phyloP scores from a whole-genome alignment of 2,113 vertebrate genomes.

The Xiphophorus couchianus region DNA sequence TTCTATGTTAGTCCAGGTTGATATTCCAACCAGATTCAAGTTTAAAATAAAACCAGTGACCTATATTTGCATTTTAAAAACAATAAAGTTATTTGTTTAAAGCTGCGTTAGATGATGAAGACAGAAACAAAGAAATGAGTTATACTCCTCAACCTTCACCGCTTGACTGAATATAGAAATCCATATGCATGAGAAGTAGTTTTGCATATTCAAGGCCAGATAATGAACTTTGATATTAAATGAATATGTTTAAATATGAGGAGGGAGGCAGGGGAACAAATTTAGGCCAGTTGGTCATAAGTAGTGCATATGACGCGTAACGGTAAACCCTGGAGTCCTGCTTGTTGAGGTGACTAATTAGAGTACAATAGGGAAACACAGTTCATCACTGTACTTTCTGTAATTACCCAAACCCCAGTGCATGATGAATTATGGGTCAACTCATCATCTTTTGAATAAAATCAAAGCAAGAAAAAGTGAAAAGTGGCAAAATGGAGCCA shows the following conservation, averaged over 20 bases:
- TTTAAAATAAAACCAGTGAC: neutral
- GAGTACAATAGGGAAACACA: constrained; percentile 55
- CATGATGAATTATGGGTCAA: constrained; percentile 25
- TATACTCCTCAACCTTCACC: neutral
- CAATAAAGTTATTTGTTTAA: neutral
- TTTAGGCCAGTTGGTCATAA: constrained; percentile 55
- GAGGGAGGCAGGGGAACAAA: constrained; percentile 24
- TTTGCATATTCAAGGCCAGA: neutral
- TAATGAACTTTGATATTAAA: neutral
- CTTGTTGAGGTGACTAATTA: constrained; percentile 64
- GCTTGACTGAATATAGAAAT: neutral
- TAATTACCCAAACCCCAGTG: constrained; percentile 59
- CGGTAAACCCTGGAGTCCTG: constrained; percentile 41
- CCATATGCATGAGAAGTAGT: neutral
- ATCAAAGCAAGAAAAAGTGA: neutral
- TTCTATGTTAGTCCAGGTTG: neutral
- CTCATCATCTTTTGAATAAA: constrained; percentile 15
- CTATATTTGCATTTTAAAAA: neutral
- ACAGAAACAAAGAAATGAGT: neutral
- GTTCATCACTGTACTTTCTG: constrained; percentile 54
- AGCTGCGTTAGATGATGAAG: neutral
- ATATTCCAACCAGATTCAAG: neutral
- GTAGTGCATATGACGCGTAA: constrained; percentile 27
- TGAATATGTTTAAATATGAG: constrained; percentile 8
- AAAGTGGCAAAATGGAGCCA: neutral